These are phyloP conservation scores for Lasiommata megera DNA, from an alignment of 2,888 invertebrate genomes.

Conservation along the genomic window DNA sequence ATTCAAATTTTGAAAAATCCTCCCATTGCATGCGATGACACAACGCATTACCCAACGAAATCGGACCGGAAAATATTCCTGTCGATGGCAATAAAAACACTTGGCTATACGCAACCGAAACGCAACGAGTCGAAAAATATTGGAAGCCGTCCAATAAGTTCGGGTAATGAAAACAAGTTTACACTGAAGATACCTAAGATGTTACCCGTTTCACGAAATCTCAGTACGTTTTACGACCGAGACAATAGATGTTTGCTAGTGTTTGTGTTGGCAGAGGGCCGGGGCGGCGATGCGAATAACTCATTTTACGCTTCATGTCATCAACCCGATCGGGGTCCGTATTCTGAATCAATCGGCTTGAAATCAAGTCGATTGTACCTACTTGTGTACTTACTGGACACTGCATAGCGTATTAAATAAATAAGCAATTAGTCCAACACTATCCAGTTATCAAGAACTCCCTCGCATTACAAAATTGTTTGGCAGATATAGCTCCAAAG, in stretches of 20 bases:
- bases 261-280: conserved; percentile 61
- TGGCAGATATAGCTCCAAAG: too few relatives aligned
- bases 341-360: conserved; percentile 56
- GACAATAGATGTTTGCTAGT: conserved; percentile 70
- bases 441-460: too few relatives aligned
- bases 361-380: conserved; percentile 43
- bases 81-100: conserved; percentile 57
- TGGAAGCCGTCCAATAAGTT: conserved; percentile 75
- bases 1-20: conserved; percentile 15
- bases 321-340: conserved; percentile 53
- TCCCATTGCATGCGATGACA: conserved; percentile 24
- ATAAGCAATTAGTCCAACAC: too few relatives aligned
- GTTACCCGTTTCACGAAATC: conserved; percentile 71
- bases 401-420: neutral
- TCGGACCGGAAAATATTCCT: conserved; percentile 48
- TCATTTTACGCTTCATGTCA: conserved; percentile 72
- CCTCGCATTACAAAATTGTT: too few relatives aligned
- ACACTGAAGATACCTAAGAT: conserved; percentile 57
- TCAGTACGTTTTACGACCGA: conserved; percentile 65
- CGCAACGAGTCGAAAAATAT: conserved; percentile 71
- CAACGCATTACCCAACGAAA: conserved; percentile 33
- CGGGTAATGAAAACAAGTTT: conserved; percentile 76
- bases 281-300: conserved; percentile 68
- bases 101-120: conserved; percentile 57
- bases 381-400: conserved; percentile 12